Evolutionary conservation across 2,888 invertebrate genomes (phyloP).

Genomic region (Nebria brevicollis): DNA sequence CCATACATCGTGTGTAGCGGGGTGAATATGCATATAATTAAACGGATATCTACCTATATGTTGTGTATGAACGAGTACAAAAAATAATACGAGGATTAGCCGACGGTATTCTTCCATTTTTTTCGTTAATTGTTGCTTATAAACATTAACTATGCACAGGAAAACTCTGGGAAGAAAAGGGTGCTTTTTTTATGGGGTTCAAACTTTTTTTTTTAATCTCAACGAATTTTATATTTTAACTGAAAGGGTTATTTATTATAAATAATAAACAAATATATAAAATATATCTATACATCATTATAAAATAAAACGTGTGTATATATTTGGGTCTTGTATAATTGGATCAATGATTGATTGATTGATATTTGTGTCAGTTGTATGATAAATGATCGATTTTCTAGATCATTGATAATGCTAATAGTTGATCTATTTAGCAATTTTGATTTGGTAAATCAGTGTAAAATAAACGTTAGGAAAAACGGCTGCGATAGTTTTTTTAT

Average conservation of each 20-base stretch:
- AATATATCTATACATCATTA: background rate
- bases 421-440: background rate
- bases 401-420: background rate
- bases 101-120: background rate
- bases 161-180: background rate
- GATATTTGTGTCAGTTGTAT: background rate
- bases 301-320: background rate
- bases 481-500: background rate
- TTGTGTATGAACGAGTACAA: background rate
- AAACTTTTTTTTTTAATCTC: background rate
- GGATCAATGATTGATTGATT: background rate
- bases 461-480: background rate
- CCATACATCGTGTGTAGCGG: background rate
- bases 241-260: too few relatives aligned
- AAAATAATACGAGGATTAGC: background rate
- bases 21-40: background rate
- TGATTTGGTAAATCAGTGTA: too few relatives aligned
- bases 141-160: background rate
- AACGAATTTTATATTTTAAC: background rate
- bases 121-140: background rate
- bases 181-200: background rate
- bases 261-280: too few relatives aligned
- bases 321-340: background rate
- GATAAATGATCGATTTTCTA: slow-evolving; percentile 1
- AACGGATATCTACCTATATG: background rate